Percentiles rank a stretch among this genome's conserved stretches.
Evolutionary conservation across 2,797 vertebrate species (phyloP).

Genomic region (Taeniopygia guttata): DNA sequence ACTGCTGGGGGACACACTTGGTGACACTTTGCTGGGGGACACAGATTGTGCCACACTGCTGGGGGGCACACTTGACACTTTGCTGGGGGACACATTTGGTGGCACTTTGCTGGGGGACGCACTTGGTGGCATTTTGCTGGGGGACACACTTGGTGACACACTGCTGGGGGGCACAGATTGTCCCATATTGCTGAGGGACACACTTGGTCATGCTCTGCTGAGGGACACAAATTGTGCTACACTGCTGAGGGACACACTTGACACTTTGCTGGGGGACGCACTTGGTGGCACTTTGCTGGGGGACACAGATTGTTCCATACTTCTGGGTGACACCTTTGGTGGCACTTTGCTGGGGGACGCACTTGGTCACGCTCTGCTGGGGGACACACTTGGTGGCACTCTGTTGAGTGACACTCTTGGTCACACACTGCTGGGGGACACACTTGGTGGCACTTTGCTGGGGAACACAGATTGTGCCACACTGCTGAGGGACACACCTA

Average conservation of each 20-base stretch:
- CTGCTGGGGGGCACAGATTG: accelerated
- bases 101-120: accelerated
- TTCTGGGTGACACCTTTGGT: neutral
- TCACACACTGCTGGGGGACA: no score
- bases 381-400: neutral
- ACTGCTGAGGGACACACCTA: neutral
- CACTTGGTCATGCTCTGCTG: neutral
- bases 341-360: neutral
- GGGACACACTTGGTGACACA: accelerated
- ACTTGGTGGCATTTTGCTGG: accelerated
- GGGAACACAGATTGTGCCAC: neutral
- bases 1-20: neutral
- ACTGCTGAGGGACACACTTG: accelerated
- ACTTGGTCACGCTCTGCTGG: neutral
- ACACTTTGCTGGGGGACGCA: neutral
- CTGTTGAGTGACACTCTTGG: neutral
- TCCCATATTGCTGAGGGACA: neutral
- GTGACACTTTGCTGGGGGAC: neutral
- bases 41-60: neutral
- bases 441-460: accelerated
- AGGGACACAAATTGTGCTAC: neutral
- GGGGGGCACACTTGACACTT: accelerated
- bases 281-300: accelerated
- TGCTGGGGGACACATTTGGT: neutral
- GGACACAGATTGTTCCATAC: accelerated